A percentile compares a stretch with the other conserved stretches of the same genome.
Evolutionary conservation across 2,888 invertebrate species (phyloP).

Genomic region (Chrysotoxum bicinctum): DNA sequence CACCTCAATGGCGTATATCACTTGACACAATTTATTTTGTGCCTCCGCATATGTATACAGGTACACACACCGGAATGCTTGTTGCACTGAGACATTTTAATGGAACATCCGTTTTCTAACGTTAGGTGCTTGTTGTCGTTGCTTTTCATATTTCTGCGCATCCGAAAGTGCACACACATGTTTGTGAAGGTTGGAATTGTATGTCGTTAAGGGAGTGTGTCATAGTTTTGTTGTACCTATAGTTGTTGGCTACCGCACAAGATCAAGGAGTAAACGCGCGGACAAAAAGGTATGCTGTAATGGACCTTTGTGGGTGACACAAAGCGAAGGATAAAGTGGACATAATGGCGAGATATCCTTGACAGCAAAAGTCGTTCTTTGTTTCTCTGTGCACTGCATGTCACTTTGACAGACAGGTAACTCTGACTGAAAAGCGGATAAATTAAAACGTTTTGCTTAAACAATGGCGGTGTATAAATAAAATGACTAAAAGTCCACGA

Average conservation of each 20-base stretch:
- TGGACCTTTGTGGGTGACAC: slow-evolving; percentile 26
- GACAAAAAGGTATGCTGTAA: slow-evolving; percentile 18
- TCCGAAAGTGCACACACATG: slow-evolving; percentile 23
- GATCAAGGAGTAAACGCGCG: slow-evolving; percentile 47
- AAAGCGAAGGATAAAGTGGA: slow-evolving; percentile 31
- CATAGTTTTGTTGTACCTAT: background rate
- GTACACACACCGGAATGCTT: slow-evolving; percentile 54
- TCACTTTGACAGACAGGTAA: slow-evolving; percentile 29
- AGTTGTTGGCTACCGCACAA: slow-evolving; percentile 41
- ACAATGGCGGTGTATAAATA: slow-evolving; percentile 33
- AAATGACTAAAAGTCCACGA: slow-evolving; percentile 12
- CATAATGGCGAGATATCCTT: slow-evolving; percentile 59
- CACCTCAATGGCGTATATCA: slow-evolving; percentile 65
- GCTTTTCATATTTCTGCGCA: slow-evolving; percentile 24
- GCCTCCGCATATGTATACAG: slow-evolving; percentile 31
- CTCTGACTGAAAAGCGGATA: slow-evolving; percentile 12
- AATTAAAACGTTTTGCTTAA: slow-evolving; percentile 34
- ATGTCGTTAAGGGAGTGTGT: slow-evolving; percentile 26
- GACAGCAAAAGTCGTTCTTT: slow-evolving; percentile 44
- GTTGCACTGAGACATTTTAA: slow-evolving; percentile 69
- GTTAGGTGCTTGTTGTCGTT: slow-evolving; percentile 18
- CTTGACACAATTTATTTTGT: slow-evolving; percentile 69
- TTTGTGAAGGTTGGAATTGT: slow-evolving; percentile 20
- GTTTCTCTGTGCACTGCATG: background rate
- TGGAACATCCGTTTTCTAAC: slow-evolving; percentile 56